A percentile compares a stretch with the other conserved stretches of the same genome.
These are phyloP conservation scores for Apamea sordens DNA, from an alignment of 2,888 invertebrate species.

Conservation along the genomic window DNA sequence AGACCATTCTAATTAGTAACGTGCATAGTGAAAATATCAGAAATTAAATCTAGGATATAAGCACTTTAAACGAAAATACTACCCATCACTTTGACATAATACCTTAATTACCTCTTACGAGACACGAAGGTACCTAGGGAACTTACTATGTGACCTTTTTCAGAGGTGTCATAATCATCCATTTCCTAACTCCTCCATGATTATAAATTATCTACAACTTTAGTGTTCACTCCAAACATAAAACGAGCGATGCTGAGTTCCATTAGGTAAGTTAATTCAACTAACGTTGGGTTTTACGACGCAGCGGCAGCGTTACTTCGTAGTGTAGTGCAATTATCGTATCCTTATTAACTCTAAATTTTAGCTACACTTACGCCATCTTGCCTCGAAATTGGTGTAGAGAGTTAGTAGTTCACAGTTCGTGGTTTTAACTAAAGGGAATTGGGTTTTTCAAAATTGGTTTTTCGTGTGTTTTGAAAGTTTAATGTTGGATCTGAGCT, in stretches of 20 bases:
- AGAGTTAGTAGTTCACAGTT: conserved; percentile 35
- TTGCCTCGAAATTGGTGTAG: conserved; percentile 48
- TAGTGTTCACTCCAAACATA: conserved; percentile 53
- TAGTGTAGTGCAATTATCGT: conserved; percentile 68
- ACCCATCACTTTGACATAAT: not conserved
- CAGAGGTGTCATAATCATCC: not conserved
- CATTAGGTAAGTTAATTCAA: conserved; percentile 73
- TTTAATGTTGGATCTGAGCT: not conserved
- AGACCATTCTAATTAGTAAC: not conserved
- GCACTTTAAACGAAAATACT: not conserved
- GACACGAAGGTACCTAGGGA: not conserved
- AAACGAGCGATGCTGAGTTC: conserved; percentile 67
- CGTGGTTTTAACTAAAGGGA: conserved; percentile 1
- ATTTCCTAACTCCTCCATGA: conserved; percentile 41
- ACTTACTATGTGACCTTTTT: conserved; percentile 12
- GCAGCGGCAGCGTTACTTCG: conserved; percentile 56
- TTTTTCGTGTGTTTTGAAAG: not conserved
- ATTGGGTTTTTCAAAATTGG: conserved; percentile 17
- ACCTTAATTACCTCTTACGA: not conserved
- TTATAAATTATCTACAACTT: conserved; percentile 58
- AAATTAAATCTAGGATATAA: not conserved
- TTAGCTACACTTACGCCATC: conserved; percentile 54
- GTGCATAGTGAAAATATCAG: not conserved
- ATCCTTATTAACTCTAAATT: conserved; percentile 65
- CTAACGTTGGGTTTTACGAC: conserved; percentile 70